phyloP scores from a whole-genome alignment of 2,888 invertebrate genomes.

The Theodoxus fluviatilis region DNA sequence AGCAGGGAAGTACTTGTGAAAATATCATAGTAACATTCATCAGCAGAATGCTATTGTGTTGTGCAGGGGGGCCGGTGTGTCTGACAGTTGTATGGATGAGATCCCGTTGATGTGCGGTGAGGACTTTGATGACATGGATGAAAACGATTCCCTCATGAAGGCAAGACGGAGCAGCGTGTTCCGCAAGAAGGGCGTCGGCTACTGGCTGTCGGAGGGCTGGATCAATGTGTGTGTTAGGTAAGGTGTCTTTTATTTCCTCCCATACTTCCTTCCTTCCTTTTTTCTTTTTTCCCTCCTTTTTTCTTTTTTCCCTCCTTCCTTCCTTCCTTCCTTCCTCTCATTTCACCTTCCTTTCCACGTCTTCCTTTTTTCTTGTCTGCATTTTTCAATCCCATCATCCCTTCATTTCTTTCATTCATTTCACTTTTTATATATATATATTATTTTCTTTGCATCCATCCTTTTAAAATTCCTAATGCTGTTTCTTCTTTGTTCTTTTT shows the following conservation, averaged over 20 bases:
- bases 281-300: not conserved
- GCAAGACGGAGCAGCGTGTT: conserved; percentile 50
- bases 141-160: conserved; percentile 66
- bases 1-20: too few species aligned
- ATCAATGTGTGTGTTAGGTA: conserved; percentile 54
- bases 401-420: not conserved
- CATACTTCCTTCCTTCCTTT: not conserved
- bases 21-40: too few species aligned
- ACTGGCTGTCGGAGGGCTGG: conserved; percentile 53
- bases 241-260: too few species aligned
- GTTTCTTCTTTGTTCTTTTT: too few species aligned
- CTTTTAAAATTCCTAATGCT: too few species aligned
- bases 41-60: too few species aligned
- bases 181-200: conserved; percentile 45
- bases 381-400: not conserved
- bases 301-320: not conserved
- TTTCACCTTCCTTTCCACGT: too few species aligned
- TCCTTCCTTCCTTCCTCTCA: not conserved
- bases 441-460: too few species aligned
- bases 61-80: conserved; percentile 43
- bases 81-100: conserved; percentile 53
- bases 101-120: conserved; percentile 62
- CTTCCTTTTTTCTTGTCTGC: not conserved
- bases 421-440: too few species aligned
- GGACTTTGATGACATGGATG: conserved; percentile 67